Evolutionary conservation across 92 coral and sea anemone genomes (phyloP).

Genomic region (Palythoa grandis): DNA sequence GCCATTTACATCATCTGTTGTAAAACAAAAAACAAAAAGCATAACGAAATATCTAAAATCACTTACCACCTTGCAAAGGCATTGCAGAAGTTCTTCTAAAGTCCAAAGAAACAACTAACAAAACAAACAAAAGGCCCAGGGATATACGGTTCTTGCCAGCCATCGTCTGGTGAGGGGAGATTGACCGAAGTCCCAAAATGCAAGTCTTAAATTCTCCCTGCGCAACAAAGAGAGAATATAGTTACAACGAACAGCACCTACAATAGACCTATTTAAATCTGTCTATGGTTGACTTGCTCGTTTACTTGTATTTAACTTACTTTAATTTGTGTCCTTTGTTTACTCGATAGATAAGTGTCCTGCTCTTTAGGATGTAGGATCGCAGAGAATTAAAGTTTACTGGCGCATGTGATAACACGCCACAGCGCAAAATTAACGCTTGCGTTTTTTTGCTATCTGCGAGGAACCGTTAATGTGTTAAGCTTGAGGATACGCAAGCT

Average conservation of each 20-base stretch:
- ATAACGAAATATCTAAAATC: not conserved
- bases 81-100: constrained; percentile 32
- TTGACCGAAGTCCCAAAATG: not conserved
- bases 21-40: not conserved
- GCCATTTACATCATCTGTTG: constrained; percentile 17
- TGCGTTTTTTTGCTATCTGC: not conserved
- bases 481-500: not conserved
- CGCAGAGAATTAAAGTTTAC: not conserved
- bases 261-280: not conserved
- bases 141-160: not conserved
- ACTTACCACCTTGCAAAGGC: constrained; percentile 44
- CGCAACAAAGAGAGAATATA: not conserved
- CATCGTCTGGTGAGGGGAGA: not conserved
- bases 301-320: not conserved
- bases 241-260: constrained; percentile 12
- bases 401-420: not conserved
- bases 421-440: not conserved
- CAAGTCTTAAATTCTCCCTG: not conserved
- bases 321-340: not conserved
- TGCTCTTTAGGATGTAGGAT: not conserved
- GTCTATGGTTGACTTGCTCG: not conserved
- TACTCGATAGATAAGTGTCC: not conserved
- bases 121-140: not conserved
- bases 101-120: constrained; percentile 15
- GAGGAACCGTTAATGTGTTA: too few species aligned